Conservation (phyloP, 2,113 vertebrate species). For the Scalopus aquaticus region DNA sequence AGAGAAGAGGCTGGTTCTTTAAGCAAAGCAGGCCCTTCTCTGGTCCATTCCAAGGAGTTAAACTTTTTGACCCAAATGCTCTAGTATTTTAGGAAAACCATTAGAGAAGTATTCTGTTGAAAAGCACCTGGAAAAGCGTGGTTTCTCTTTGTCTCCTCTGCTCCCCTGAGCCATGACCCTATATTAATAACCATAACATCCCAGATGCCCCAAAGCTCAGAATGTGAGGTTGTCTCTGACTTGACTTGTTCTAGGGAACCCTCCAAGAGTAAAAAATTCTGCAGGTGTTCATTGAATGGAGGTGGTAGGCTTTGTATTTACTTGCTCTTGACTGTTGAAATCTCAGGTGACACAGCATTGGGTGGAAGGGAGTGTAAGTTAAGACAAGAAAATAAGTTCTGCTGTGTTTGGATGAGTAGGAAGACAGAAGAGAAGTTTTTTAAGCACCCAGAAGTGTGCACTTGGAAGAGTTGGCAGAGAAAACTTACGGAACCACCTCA, state of each 20-base stretch:
- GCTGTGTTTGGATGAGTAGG: constrained; percentile 22
- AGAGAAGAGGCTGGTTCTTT: background rate
- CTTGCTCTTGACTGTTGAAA: background rate
- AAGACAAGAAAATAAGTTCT: constrained; percentile 29
- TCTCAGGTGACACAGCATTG: background rate
- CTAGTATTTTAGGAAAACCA: background rate
- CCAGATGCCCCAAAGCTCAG: background rate
- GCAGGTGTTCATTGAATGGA: background rate
- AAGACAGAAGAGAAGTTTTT: constrained; percentile 3
- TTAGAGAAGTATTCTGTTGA: background rate
- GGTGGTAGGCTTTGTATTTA: background rate
- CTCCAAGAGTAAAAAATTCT: background rate
- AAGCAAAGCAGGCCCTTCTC: background rate
- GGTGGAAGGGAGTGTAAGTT: background rate
- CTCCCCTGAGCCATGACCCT: background rate
- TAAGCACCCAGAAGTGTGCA: constrained; percentile 12
- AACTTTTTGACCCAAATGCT: background rate
- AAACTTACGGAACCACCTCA: background rate
- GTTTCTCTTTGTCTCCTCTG: background rate
- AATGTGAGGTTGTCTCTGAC: background rate
- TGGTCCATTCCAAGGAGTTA: background rate
- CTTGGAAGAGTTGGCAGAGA: background rate
- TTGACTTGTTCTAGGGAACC: background rate
- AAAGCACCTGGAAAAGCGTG: background rate
- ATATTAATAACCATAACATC: background rate